These are phyloP conservation scores for Minunthozetes semirufus DNA, from an alignment of 2,888 invertebrate species.

Conservation along the genomic window DNA sequence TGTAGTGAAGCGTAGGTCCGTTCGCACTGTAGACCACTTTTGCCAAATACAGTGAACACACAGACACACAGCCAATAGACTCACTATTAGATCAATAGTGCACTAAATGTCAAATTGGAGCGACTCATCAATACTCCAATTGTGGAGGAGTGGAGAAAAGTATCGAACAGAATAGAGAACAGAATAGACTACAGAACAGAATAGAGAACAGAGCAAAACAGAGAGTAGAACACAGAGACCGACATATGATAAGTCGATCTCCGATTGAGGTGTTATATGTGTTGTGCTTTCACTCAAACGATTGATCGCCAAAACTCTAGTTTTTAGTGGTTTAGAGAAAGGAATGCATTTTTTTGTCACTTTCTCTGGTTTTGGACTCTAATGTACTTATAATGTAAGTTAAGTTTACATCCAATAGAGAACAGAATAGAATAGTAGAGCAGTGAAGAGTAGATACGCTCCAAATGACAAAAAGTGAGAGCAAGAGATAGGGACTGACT, in stretches of 20 bases:
- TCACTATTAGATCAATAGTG: background rate
- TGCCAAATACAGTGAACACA: background rate
- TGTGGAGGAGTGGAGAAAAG: background rate
- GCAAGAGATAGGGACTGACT: too few relatives aligned
- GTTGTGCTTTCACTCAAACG: background rate
- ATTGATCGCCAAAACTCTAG: slow-evolving; percentile 10
- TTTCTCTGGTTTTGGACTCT: background rate
- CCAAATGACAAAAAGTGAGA: too few relatives aligned
- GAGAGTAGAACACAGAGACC: background rate
- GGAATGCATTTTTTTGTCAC: background rate
- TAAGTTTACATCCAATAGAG: background rate
- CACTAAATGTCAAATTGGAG: background rate
- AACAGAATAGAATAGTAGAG: background rate
- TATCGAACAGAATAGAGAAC: too few relatives aligned
- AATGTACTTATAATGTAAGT: slow-evolving; percentile 22
- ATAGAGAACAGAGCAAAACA: too few relatives aligned
- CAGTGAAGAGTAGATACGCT: background rate
- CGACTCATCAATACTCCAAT: background rate
- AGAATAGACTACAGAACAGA: too few relatives aligned
- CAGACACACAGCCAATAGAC: background rate
- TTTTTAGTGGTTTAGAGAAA: background rate
- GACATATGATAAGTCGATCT: background rate
- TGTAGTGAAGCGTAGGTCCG: background rate
- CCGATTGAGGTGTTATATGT: background rate
- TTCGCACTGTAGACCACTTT: slow-evolving; percentile 16